These are phyloP conservation scores for Pygoscelis antarcticus DNA, from an alignment of 2,113 vertebrate species.

Conservation along the genomic window DNA sequence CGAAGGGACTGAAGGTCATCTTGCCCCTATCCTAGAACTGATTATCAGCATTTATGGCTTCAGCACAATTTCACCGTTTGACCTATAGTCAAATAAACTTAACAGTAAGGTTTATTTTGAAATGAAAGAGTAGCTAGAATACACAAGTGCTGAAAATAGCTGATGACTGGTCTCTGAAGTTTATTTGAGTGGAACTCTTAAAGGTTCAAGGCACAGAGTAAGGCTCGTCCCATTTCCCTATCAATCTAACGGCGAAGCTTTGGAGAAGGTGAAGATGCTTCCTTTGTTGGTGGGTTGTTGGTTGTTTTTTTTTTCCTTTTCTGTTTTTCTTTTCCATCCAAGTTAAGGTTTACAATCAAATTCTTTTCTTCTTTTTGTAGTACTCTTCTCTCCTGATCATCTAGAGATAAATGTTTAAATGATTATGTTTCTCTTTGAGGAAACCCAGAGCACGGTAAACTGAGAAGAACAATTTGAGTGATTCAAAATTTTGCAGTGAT, in stretches of 20 bases:
- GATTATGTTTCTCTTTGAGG: not conserved
- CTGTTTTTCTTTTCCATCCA: not conserved
- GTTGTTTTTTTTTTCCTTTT: not conserved
- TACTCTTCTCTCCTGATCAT: not conserved
- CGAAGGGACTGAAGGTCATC: not conserved
- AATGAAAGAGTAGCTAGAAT: not conserved
- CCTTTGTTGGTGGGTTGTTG: not conserved
- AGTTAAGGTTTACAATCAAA: not conserved
- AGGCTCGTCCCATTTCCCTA: not conserved
- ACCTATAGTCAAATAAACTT: not conserved
- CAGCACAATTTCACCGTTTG: not conserved
- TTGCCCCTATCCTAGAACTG: not conserved
- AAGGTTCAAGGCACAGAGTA: not conserved
- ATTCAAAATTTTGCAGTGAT: not conserved
- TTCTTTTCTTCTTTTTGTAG: not conserved
- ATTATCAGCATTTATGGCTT: not conserved
- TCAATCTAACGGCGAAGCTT: not conserved
- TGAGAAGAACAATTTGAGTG: not conserved
- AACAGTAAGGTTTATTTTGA: not conserved
- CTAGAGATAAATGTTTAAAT: not conserved
- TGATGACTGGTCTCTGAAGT: not conserved
- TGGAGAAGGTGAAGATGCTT: not conserved
- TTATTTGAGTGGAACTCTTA: not conserved
- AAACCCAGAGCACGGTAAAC: not conserved
- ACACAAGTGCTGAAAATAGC: not conserved